Conservation (phyloP, 2,113 vertebrate genomes). For the Galemys pyrenaicus region DNA sequence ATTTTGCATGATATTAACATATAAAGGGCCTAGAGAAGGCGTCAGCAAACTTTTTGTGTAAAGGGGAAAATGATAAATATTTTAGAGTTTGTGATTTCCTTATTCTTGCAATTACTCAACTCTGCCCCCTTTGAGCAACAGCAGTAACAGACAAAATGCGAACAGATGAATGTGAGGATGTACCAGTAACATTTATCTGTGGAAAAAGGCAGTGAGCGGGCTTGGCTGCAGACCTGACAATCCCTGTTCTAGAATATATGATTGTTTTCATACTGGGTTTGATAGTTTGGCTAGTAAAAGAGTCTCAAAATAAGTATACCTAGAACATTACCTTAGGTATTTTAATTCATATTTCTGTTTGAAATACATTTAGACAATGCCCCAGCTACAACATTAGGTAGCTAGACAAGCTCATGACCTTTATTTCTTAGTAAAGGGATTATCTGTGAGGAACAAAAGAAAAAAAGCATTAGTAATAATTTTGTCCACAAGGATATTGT, state of each 20-base stretch:
- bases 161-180: neutral
- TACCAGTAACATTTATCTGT: neutral
- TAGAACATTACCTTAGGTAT: neutral
- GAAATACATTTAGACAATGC: neutral
- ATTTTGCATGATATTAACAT: neutral
- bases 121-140: neutral
- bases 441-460: neutral
- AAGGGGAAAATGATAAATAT: neutral
- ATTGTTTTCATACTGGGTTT: neutral
- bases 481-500: neutral
- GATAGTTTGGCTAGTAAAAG: neutral
- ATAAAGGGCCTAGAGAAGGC: neutral
- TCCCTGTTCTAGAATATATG: neutral
- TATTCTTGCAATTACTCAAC: neutral
- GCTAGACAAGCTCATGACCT: neutral
- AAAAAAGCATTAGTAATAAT: neutral
- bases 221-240: neutral
- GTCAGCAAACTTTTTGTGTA: neutral
- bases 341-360: conserved; percentile 8
- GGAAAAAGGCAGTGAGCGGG: neutral
- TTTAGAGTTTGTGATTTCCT: neutral
- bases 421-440: neutral
- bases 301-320: neutral
- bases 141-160: neutral
- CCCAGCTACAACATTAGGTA: neutral